Conservation (phyloP, 2,888 invertebrate species). For the Lithophane semibrunnea region DNA sequence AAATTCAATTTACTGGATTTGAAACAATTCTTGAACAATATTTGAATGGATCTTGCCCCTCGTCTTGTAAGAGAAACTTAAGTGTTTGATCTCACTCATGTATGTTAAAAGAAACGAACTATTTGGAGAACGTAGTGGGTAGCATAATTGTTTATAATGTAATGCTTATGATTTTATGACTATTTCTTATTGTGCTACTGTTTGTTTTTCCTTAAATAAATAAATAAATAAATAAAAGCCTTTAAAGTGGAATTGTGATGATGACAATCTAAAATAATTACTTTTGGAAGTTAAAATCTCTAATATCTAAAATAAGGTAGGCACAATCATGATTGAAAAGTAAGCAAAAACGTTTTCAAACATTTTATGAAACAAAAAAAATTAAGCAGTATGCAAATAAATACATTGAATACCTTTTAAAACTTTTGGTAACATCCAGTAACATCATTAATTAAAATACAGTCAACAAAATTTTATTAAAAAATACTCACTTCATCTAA, state of each 20-base stretch:
- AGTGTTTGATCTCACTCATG: conserved; percentile 51
- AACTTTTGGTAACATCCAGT: neutral
- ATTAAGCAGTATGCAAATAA: conserved; percentile 9
- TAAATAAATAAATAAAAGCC: no score
- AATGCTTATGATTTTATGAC: no score
- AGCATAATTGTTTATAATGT: no score
- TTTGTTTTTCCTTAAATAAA: no score
- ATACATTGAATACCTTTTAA: conserved; percentile 11
- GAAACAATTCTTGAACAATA: conserved; percentile 47
- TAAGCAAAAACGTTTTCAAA: neutral
- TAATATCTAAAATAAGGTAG: neutral
- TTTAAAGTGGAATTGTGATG: conserved; percentile 26
- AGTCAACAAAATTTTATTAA: neutral
- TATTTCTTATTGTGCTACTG: no score
- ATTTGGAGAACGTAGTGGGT: no score
- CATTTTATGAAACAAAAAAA: neutral
- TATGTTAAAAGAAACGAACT: conserved; percentile 28
- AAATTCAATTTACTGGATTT: conserved; percentile 56
- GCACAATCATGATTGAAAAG: neutral
- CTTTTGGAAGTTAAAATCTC: neutral
- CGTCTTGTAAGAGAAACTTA: conserved; percentile 30
- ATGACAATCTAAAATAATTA: neutral
- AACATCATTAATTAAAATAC: neutral
- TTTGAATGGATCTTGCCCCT: conserved; percentile 37
- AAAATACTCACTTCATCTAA: conserved; percentile 86